Conservation (phyloP, 2,888 invertebrate genomes). For the Agonopterix subpropinquella region DNA sequence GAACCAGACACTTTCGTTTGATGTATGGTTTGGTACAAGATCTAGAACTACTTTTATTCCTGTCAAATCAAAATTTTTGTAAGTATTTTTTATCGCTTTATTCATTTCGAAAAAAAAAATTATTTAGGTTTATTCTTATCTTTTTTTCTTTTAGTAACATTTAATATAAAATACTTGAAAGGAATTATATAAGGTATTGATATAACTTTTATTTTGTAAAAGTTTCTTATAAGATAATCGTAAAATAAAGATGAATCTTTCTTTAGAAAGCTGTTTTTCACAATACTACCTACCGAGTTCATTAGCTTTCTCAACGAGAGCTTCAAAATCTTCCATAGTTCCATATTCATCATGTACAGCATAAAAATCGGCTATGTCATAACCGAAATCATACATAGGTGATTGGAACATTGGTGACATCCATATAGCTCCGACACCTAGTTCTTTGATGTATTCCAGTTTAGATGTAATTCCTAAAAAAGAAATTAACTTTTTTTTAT, state of each 20-base stretch:
- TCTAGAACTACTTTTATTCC: conserved; percentile 78
- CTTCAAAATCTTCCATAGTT: conserved; percentile 81
- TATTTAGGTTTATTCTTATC: too few relatives aligned
- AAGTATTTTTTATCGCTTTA: neutral
- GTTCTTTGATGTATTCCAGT: conserved; percentile 78
- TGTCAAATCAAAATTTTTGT: conserved; percentile 16
- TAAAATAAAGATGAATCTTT: neutral
- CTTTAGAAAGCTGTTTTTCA: neutral
- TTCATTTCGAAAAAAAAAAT: neutral
- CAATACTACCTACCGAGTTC: conserved; percentile 46
- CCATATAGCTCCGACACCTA: conserved; percentile 83
- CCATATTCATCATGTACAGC: conserved; percentile 83
- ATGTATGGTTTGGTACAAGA: conserved; percentile 85
- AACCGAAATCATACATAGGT: conserved; percentile 88
- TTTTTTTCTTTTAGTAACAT: too few relatives aligned
- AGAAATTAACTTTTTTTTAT: too few relatives aligned
- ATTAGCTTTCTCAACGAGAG: conserved; percentile 66
- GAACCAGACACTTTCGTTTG: conserved; percentile 91
- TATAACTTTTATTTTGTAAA: neutral
- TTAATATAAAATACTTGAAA: neutral
- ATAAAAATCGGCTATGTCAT: conserved; percentile 84
- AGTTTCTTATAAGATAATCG: too few relatives aligned
- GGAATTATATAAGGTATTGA: neutral
- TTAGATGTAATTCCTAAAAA: conserved; percentile 75
- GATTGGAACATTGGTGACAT: conserved; percentile 83